phyloP scores from a whole-genome alignment of 2,888 invertebrate genomes.

The Phengaris arion region DNA sequence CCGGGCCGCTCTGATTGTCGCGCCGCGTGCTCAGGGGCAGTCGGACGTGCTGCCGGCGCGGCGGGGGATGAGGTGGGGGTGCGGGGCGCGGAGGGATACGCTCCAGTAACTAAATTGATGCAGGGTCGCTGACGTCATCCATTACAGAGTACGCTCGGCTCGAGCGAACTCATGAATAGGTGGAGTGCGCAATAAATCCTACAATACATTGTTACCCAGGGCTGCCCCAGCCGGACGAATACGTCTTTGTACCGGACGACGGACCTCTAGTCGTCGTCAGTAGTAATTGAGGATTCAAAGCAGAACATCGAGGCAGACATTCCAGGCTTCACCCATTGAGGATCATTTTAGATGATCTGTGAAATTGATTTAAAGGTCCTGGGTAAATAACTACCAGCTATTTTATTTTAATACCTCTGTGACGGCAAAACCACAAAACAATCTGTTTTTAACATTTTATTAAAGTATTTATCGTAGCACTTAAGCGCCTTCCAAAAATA shows the following conservation, averaged over 20 bases:
- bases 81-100: background rate
- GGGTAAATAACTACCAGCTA: background rate
- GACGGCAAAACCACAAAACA: background rate
- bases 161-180: background rate
- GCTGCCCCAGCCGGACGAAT: background rate
- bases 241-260: background rate
- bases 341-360: too few relatives aligned
- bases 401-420: background rate
- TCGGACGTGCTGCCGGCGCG: slow-evolving; percentile 5
- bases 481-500: background rate
- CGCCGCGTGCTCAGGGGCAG: slow-evolving; percentile 2
- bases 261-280: too few relatives aligned
- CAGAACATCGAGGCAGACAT: too few relatives aligned
- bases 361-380: background rate
- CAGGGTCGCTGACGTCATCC: slow-evolving; percentile 27
- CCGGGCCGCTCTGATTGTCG: slow-evolving; percentile 12
- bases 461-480: background rate
- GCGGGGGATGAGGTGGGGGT: background rate
- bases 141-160: background rate
- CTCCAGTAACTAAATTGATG: slow-evolving; percentile 24
- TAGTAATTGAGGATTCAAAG: too few relatives aligned
- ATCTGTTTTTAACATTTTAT: background rate
- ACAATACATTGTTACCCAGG: background rate
- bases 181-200: slow-evolving; percentile 1
- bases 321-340: background rate